phyloP scores from a whole-genome alignment of 2,888 invertebrate species.

The Cartodere bifasciata region DNA sequence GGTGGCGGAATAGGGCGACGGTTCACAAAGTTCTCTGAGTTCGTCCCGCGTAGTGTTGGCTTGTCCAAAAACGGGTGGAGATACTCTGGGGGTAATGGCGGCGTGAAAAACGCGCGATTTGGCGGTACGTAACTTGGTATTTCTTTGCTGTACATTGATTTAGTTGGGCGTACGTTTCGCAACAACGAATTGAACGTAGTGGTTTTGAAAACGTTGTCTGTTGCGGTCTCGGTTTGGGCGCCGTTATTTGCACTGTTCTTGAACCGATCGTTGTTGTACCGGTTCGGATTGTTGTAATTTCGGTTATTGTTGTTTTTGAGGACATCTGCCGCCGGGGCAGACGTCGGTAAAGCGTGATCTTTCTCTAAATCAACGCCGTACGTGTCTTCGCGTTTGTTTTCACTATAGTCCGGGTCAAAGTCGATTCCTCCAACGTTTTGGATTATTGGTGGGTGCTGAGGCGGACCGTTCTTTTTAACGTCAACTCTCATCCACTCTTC shows the following conservation, averaged over 20 bases:
- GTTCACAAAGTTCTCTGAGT: constrained; percentile 53
- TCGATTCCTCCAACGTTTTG: constrained; percentile 20
- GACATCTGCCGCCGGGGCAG: constrained; percentile 66
- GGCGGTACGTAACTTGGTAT: constrained; percentile 76
- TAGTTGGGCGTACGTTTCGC: constrained; percentile 47
- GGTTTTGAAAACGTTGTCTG: constrained; percentile 30
- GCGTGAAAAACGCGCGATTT: constrained; percentile 61
- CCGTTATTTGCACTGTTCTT: constrained; percentile 17
- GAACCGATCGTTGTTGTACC: constrained; percentile 37
- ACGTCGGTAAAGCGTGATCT: constrained; percentile 61
- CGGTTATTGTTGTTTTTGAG: constrained; percentile 65
- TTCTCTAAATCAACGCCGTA: constrained; percentile 61
- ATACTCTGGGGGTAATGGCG: constrained; percentile 72
- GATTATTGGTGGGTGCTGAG: constrained; percentile 13
- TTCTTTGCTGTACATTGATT: constrained; percentile 49
- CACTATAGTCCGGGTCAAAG: constrained; percentile 22
- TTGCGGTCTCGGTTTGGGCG: constrained; percentile 26
- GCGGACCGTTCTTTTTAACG: constrained; percentile 20
- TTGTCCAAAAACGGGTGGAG: constrained; percentile 81
- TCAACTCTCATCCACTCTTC: constrained; percentile 35
- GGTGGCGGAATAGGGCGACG: constrained; percentile 74
- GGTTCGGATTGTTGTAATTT: constrained; percentile 60
- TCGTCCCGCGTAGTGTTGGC: constrained; percentile 60
- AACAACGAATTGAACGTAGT: constrained; percentile 41
- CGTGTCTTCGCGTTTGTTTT: constrained; percentile 27